Evolutionary conservation across 2,888 invertebrate species (phyloP).

Genomic region (Oxytorus armatus): DNA sequence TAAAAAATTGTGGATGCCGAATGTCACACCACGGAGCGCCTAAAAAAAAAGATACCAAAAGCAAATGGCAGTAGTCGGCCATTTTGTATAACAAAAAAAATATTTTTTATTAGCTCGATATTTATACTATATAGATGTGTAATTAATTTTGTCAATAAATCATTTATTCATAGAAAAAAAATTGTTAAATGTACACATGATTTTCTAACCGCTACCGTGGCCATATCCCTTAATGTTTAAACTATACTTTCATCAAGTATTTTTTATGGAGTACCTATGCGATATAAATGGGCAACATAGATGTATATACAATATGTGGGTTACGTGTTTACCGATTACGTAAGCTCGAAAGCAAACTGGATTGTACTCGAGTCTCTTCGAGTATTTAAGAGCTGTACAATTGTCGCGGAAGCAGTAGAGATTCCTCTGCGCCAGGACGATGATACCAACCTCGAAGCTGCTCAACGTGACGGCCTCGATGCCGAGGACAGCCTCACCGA

Average conservation of each 20-base stretch:
- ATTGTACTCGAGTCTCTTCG: conserved; percentile 93
- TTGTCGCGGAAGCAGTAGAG: conserved; percentile 92
- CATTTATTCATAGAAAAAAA: too few relatives aligned
- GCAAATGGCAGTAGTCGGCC: too few relatives aligned
- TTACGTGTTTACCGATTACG: conserved; percentile 85
- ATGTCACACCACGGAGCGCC: too few relatives aligned
- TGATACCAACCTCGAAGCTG: conserved; percentile 89
- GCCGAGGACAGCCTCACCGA: conserved; percentile 91
- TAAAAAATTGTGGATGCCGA: too few relatives aligned
- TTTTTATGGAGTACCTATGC: conserved; percentile 9
- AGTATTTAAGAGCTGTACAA: conserved; percentile 90
- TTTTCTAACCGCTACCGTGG: too few relatives aligned
- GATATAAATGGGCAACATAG: not conserved
- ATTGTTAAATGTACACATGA: too few relatives aligned
- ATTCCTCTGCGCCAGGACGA: conserved; percentile 94
- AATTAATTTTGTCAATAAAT: too few relatives aligned
- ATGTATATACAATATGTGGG: not conserved
- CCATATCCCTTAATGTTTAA: not conserved
- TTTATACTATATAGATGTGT: too few relatives aligned
- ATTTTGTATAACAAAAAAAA: too few relatives aligned
- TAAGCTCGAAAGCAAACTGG: conserved; percentile 92
- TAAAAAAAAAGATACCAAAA: too few relatives aligned
- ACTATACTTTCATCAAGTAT: not conserved
- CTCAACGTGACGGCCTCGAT: conserved; percentile 87
- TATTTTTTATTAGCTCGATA: too few relatives aligned